A percentile compares a stretch with the other conserved stretches of the same genome.
Conservation (phyloP, 2,888 invertebrate species). For the Rhabditoides inermis region DNA sequence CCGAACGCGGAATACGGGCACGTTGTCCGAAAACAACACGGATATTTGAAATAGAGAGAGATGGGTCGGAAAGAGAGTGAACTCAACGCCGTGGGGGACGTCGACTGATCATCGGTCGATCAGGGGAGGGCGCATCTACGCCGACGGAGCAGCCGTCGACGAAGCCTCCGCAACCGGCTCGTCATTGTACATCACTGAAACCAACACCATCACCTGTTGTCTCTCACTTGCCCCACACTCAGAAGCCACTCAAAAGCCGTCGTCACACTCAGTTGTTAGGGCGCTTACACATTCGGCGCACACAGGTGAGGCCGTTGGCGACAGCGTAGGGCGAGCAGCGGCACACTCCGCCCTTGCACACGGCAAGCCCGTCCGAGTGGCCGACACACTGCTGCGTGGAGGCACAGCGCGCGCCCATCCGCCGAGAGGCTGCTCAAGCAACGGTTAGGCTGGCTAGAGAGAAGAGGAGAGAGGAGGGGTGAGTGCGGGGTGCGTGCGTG, state of each 20-base stretch:
- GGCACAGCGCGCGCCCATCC: conserved; percentile 35
- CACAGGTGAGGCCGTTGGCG: conserved; percentile 36
- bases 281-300: conserved; percentile 19
- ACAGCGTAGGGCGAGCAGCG: conserved; percentile 38
- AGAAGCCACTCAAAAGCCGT: neutral
- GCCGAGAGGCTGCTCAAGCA: conserved; percentile 25
- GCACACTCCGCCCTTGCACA: conserved; percentile 36
- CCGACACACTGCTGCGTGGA: conserved; percentile 35
- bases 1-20: no score
- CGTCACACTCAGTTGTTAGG: neutral
- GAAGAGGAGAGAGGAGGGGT: neutral
- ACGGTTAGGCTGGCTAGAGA: conserved; percentile 5
- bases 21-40: no score
- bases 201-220: no score
- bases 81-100: no score
- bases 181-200: no score
- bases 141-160: no score
- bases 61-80: no score
- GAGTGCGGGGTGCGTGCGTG: conserved; percentile 8
- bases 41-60: no score
- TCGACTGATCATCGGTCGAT: no score
- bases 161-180: no score
- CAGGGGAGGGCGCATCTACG: no score
- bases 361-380: conserved; percentile 29
- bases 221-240: neutral